These are phyloP conservation scores for Struthio camelus DNA, from an alignment of 2,113 vertebrate species.

Conservation along the genomic window DNA sequence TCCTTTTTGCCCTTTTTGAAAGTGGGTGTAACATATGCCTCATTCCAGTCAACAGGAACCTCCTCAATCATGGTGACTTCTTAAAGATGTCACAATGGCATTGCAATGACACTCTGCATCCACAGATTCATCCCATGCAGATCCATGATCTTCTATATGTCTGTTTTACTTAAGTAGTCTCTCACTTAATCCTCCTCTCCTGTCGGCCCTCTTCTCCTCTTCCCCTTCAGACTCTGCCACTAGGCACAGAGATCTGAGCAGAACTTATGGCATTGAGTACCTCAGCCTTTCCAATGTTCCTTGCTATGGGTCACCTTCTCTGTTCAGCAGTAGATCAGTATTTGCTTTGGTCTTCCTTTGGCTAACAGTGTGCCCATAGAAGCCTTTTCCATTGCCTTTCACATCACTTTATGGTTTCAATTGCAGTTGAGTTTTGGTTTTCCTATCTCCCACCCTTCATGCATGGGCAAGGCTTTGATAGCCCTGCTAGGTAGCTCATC, in stretches of 20 bases:
- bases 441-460: neutral
- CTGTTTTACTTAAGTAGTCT: neutral
- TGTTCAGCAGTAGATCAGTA: neutral
- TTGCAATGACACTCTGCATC: neutral
- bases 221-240: neutral
- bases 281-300: neutral
- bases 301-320: neutral
- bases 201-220: neutral
- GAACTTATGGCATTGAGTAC: neutral
- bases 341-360: too few relatives aligned
- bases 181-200: neutral
- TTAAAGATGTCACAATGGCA: neutral
- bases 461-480: too few relatives aligned
- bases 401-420: too few relatives aligned
- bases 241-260: neutral
- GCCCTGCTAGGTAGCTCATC: too few relatives aligned
- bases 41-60: too few relatives aligned
- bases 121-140: neutral
- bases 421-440: neutral
- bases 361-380: too few relatives aligned
- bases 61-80: neutral
- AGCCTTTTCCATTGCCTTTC: too few relatives aligned
- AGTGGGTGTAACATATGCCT: too few relatives aligned
- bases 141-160: neutral
- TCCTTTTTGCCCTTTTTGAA: neutral